Conservation (phyloP, 2,888 invertebrate genomes). For the Dicycla oo region DNA sequence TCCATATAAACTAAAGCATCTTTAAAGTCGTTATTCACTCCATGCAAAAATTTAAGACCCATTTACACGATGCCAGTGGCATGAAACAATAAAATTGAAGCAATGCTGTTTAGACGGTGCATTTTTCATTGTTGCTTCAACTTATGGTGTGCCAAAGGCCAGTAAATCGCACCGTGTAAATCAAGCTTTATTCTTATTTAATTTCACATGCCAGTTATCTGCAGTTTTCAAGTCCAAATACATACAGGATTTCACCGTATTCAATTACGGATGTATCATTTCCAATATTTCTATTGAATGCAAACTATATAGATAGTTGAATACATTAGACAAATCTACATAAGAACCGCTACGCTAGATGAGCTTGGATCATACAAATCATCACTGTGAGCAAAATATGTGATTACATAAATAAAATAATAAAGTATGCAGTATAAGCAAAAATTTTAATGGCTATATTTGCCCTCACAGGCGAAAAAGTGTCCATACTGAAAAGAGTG, state of each 20-base stretch:
- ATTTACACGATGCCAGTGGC: neutral
- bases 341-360: conserved; percentile 13
- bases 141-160: neutral
- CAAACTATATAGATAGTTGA: neutral
- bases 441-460: neutral
- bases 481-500: too few relatives aligned
- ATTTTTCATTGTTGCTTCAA: neutral
- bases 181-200: conserved; percentile 2
- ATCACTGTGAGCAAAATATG: conserved; percentile 18
- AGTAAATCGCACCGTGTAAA: neutral
- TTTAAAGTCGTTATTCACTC: conserved; percentile 40
- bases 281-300: neutral
- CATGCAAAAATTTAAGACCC: neutral
- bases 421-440: neutral
- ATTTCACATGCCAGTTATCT: conserved; percentile 51
- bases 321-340: neutral
- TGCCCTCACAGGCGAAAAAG: neutral
- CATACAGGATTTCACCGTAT: neutral
- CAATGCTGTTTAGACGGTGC: neutral
- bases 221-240: conserved; percentile 1
- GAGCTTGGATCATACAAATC: conserved; percentile 8
- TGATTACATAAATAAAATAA: conserved; percentile 2
- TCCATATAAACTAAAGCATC: neutral
- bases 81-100: neutral
- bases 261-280: conserved; percentile 2